Evolutionary conservation across 2,888 invertebrate species (phyloP), one percentile per base, ranked within the genome.

Genomic region (Watsonalla cultraria): DNA sequence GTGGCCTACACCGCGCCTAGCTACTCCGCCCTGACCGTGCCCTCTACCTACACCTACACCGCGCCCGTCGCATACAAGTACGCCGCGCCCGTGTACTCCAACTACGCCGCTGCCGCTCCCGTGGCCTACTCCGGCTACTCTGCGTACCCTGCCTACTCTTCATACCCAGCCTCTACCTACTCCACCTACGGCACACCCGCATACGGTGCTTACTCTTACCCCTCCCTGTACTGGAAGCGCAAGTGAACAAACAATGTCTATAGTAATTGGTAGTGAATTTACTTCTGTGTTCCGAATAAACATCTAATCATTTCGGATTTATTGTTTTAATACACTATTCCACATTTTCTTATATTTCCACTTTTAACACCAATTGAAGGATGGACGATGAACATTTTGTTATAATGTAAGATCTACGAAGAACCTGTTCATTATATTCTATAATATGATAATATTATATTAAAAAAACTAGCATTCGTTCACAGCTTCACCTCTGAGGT

Each of bases 1-100:
- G 51, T 61, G 6, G 51, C 56, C 7, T 57, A 54, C 51, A 53
- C 61, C 0, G 55, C 62, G 7, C 53, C 62, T 8, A 55, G 49
- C 14, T 52, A 54, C 14, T 48, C 53, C 0, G 49, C 52, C 6
- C 48, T 48, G 34, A 37, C 57, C 24, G 57, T 54, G 1, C 57
- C 57, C 6, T 47, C 54, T 9, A 56, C 58, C 0, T 57, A 54
- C 7, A 52, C 58, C 8, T 57, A 55, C 24, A 50, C 54, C 46
- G 58, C 57, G 7, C 57, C 56, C 7, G 51, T 56, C 2, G 45
- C 54, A 13, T 49, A 49, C 37, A 46, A 24, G 47, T 47, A 54
- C 50, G 34, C 50, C 42, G 46, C 54, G 6, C 51, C 47, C 24
- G 50, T 50, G 24, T 47, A 47, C 35, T 34, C 51, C n/a, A 39